These are phyloP conservation scores for Pleuronectes platessa DNA, from an alignment of 2,113 vertebrate species.

Conservation along the genomic window DNA sequence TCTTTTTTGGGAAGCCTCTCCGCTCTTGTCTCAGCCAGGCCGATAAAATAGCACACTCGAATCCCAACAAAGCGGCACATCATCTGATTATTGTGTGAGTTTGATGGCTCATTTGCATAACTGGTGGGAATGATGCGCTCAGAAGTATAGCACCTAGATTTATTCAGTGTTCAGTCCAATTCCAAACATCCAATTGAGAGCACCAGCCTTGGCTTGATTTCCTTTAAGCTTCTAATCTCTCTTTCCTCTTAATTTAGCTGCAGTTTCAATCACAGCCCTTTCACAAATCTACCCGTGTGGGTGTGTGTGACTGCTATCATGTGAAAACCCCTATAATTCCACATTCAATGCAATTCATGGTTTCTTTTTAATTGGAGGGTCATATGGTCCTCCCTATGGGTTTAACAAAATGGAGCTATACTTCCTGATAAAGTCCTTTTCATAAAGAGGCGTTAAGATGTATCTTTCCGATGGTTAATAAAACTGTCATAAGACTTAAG, in stretches of 20 bases:
- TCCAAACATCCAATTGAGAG: conserved; percentile 75
- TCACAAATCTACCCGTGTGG: conserved; percentile 64
- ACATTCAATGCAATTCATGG: conserved; percentile 34
- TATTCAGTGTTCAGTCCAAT: conserved; percentile 65
- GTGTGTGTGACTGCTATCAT: conserved; percentile 64
- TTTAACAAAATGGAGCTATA: conserved; percentile 2
- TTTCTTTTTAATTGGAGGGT: conserved; percentile 28
- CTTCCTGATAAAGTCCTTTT: conserved; percentile 1
- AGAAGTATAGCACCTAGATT: conserved; percentile 65
- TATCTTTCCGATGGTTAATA: conserved; percentile 6
- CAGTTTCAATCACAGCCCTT: conserved; percentile 70
- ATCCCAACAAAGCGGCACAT: conserved; percentile 65
- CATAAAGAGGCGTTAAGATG: neutral
- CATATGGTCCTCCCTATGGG: neutral
- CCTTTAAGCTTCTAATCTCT: conserved; percentile 73
- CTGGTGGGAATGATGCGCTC: conserved; percentile 66
- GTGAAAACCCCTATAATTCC: conserved; percentile 56
- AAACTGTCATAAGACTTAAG: neutral
- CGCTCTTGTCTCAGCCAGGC: conserved; percentile 47
- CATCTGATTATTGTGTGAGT: conserved; percentile 63
- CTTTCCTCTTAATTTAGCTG: conserved; percentile 72
- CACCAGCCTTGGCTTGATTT: conserved; percentile 73
- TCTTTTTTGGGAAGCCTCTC: conserved; percentile 15
- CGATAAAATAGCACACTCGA: conserved; percentile 40
- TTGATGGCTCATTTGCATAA: conserved; percentile 67